A percentile compares a stretch with the other conserved stretches of the same genome.
These are phyloP conservation scores for Bubo blakistoni DNA, from an alignment of 2,113 vertebrate genomes.

Conservation along the genomic window DNA sequence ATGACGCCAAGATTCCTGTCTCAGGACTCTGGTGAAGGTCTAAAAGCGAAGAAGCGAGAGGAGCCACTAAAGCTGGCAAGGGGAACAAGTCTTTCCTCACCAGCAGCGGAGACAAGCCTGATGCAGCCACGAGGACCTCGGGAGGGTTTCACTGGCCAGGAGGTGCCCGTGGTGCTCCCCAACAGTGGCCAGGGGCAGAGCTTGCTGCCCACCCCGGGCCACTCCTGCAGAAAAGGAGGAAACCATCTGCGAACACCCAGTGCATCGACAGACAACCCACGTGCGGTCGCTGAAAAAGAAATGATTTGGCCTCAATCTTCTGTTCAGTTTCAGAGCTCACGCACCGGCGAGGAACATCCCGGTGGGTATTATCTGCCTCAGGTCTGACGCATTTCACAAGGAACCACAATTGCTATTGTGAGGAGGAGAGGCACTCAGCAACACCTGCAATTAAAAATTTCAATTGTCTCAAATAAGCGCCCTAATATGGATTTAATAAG, in stretches of 20 bases:
- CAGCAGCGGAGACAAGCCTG: fast-evolving
- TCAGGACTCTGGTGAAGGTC: not conserved
- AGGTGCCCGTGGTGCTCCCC: not conserved
- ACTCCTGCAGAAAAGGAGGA: not conserved
- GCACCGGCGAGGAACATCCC: not conserved
- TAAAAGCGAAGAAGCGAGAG: not conserved
- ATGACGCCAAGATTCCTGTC: not conserved
- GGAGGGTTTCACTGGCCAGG: not conserved
- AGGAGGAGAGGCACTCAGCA: not conserved
- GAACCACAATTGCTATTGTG: not conserved
- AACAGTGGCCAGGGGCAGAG: fast-evolving
- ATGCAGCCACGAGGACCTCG: not conserved
- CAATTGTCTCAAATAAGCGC: not conserved
- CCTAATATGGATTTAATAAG: slow-evolving; percentile 2
- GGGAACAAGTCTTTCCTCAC: not conserved
- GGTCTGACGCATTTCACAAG: not conserved
- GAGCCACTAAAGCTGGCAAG: not conserved
- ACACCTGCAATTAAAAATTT: not conserved
- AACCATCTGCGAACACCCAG: fast-evolving
- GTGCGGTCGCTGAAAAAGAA: fast-evolving
- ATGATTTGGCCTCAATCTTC: not conserved
- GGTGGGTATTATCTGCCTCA: not conserved
- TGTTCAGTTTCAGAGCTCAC: not conserved
- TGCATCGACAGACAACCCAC: no score
- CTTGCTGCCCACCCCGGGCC: fast-evolving